phyloP scores from a whole-genome alignment of 2,797 vertebrate species.

The Apogon hyalosoma region DNA sequence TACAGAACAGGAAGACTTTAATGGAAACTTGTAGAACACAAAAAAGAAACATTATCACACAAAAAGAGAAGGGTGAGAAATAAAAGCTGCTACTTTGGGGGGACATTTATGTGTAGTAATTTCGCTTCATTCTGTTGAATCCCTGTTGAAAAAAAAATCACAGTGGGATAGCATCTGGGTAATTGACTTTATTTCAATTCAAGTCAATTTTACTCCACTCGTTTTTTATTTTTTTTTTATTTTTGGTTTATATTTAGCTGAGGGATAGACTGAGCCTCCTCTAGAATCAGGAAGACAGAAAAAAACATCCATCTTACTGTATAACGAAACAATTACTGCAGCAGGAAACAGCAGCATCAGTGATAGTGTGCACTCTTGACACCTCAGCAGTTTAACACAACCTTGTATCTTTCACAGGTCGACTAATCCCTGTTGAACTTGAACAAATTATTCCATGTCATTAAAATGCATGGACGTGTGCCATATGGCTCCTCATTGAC shows the following conservation, averaged over 20 bases:
- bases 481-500: conserved; percentile 30
- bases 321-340: conserved; percentile 64
- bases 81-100: conserved; percentile 33
- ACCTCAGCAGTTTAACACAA: conserved; percentile 11
- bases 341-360: conserved; percentile 31
- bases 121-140: conserved; percentile 46
- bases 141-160: conserved; percentile 35
- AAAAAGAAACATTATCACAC: conserved; percentile 23
- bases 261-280: conserved; percentile 42
- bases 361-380: conserved; percentile 22
- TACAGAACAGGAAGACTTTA: conserved; percentile 30
- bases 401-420: conserved; percentile 24
- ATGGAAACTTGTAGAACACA: conserved; percentile 60
- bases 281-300: conserved; percentile 44
- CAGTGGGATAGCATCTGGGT: conserved; percentile 54
- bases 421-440: conserved; percentile 13
- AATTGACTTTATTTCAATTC: conserved; percentile 71
- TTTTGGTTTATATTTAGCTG: conserved; percentile 40
- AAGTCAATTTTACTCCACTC: conserved; percentile 47
- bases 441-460: conserved; percentile 20
- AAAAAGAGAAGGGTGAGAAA: conserved; percentile 21
- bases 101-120: conserved; percentile 44
- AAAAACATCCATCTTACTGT: conserved; percentile 43
- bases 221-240: no score
- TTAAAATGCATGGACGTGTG: conserved; percentile 43